These are phyloP conservation scores for Plecotus auritus DNA, from an alignment of 2,113 vertebrate genomes.

Conservation along the genomic window DNA sequence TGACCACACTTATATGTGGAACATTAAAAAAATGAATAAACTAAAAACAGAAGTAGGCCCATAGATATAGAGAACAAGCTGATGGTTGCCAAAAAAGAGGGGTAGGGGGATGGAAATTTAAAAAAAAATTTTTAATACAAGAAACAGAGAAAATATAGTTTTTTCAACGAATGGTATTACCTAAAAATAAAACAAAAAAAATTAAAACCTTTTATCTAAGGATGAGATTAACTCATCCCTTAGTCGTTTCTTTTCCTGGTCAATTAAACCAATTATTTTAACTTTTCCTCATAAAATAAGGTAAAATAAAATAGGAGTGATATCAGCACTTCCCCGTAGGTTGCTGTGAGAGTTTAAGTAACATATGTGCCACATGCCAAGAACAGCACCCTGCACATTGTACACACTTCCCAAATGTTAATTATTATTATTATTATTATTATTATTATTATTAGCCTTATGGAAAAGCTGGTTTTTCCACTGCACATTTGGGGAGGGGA, in stretches of 20 bases:
- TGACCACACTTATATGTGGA: background rate
- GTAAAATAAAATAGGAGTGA: background rate
- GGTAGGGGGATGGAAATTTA: background rate
- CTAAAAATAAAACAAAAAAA: background rate
- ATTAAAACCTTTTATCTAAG: constrained; percentile 9
- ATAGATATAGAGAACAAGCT: background rate
- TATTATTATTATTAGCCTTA: background rate
- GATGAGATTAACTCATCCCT: constrained; percentile 26
- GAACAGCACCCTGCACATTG: background rate
- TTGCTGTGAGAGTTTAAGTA: background rate
- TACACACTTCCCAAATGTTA: background rate
- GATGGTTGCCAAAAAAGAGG: background rate
- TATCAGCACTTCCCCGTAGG: background rate
- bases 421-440: background rate
- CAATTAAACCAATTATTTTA: constrained; percentile 37
- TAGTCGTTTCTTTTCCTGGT: constrained; percentile 1
- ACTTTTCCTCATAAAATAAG: background rate
- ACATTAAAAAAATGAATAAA: background rate
- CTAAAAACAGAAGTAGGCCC: background rate
- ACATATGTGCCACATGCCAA: background rate
- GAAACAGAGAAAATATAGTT: background rate
- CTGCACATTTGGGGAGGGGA: background rate
- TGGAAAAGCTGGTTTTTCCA: background rate
- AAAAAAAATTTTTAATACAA: background rate
- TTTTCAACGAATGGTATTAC: background rate